Conservation (phyloP, 2,113 vertebrate genomes). For the Girardinichthys multiradiatus region DNA sequence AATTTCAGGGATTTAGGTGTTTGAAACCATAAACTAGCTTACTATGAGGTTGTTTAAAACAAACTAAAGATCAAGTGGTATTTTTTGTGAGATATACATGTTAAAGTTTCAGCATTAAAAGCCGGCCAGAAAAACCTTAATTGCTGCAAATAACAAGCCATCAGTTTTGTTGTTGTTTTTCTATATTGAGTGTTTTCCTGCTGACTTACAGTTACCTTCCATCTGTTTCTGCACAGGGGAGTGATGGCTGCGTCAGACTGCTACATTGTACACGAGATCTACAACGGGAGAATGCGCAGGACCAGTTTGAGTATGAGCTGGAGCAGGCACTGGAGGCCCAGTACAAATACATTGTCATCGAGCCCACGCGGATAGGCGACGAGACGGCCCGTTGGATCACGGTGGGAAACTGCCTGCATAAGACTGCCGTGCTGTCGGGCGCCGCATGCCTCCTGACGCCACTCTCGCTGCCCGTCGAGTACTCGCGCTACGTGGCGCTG, state of each 20-base stretch:
- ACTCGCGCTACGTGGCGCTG: conserved; percentile 94
- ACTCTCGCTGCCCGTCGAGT: conserved; percentile 88
- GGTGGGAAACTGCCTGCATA: conserved; percentile 98
- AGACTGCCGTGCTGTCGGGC: conserved; percentile 94
- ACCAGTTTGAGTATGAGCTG: conserved; percentile 99
- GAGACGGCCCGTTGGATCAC: conserved; percentile 98
- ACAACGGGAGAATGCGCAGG: conserved; percentile 98
- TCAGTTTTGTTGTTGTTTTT: not conserved
- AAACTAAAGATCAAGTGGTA: no score
- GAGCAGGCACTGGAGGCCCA: conserved; percentile 97
- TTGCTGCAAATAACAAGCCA: not conserved
- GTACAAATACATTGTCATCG: conserved; percentile 98
- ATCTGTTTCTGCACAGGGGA: conserved; percentile 80
- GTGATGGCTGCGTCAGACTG: conserved; percentile 95
- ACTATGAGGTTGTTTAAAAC: no score
- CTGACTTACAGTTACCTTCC: not conserved
- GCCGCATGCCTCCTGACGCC: conserved; percentile 93
- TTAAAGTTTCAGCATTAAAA: no score
- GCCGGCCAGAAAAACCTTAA: no score
- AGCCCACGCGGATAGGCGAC: conserved; percentile 96
- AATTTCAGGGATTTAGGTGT: no score
- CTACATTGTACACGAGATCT: conserved; percentile 99
- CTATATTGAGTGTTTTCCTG: not conserved
- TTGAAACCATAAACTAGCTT: no score
- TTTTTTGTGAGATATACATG: no score